Percentiles rank a stretch among this genome's conserved stretches.
phyloP scores from a whole-genome alignment of 1,140 invertebrate genomes.

The Calycopis cecrops region DNA sequence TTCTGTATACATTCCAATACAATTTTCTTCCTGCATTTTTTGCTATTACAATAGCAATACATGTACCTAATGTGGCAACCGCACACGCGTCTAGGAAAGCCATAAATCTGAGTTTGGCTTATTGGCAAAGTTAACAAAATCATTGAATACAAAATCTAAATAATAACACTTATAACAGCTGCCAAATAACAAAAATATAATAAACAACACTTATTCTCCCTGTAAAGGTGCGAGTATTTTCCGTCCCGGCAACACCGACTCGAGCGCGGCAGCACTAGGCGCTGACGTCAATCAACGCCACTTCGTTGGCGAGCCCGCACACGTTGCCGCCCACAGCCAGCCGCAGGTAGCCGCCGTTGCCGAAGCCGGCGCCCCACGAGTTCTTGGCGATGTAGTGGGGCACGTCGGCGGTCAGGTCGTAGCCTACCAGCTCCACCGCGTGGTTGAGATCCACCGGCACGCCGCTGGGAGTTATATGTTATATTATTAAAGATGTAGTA shows the following conservation, averaged over 20 bases:
- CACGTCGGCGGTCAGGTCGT: conserved; percentile 82
- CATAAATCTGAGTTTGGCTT: no score
- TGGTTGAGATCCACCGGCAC: conserved; percentile 83
- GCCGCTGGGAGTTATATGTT: conserved; percentile 56
- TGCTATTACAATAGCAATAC: no score
- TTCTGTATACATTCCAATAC: no score
- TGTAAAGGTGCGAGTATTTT: background rate
- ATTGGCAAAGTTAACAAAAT: no score
- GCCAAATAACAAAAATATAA: background rate
- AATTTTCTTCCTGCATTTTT: background rate
- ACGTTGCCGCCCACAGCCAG: conserved; percentile 86
- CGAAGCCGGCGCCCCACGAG: conserved; percentile 89
- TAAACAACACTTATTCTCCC: background rate
- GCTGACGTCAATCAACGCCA: conserved; percentile 55
- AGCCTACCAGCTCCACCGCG: conserved; percentile 91
- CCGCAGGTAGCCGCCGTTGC: conserved; percentile 85
- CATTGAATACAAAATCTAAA: no score
- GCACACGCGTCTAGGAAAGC: no score
- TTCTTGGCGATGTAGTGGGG: conserved; percentile 92
- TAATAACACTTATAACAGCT: background rate
- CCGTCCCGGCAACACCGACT: conserved; percentile 8
- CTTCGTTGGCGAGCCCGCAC: conserved; percentile 81
- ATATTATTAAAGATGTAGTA: conserved; percentile 79
- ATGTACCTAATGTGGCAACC: no score
- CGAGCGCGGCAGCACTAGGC: conserved; percentile 15